These are phyloP conservation scores for Enteromius paludinosus DNA, from an alignment of 2,797 vertebrate species.

Conservation along the genomic window DNA sequence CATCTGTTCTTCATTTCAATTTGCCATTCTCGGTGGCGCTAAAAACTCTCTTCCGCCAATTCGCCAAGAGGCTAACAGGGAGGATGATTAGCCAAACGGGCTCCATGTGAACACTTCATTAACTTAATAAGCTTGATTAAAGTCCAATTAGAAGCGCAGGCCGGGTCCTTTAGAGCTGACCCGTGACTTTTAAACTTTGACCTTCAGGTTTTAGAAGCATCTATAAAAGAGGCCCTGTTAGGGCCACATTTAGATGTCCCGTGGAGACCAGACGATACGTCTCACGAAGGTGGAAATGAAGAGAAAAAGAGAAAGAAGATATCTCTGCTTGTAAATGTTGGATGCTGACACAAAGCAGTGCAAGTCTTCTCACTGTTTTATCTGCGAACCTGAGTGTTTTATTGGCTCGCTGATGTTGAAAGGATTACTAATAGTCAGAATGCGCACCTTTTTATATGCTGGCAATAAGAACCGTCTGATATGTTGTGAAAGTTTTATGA, in stretches of 20 bases:
- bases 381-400: slow-evolving; percentile 6
- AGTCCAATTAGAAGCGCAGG: slow-evolving; percentile 70
- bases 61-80: slow-evolving; percentile 46
- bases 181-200: slow-evolving; percentile 73
- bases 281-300: slow-evolving; percentile 31
- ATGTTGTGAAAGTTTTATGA: slow-evolving; percentile 23
- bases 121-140: slow-evolving; percentile 80
- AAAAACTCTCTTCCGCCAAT: slow-evolving; percentile 21
- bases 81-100: slow-evolving; percentile 50
- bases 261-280: slow-evolving; percentile 8
- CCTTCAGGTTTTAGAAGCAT: slow-evolving; percentile 44
- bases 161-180: slow-evolving; percentile 68
- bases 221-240: slow-evolving; percentile 49
- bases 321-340: slow-evolving; percentile 41
- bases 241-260: slow-evolving; percentile 28
- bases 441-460: background rate
- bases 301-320: slow-evolving; percentile 17
- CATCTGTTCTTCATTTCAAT: slow-evolving; percentile 63
- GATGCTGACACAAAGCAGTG: slow-evolving; percentile 29
- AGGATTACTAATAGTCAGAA: background rate
- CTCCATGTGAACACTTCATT: slow-evolving; percentile 68
- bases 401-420: slow-evolving; percentile 8
- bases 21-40: slow-evolving; percentile 51
- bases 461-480: background rate
- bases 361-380: slow-evolving; percentile 22